Base-by-base conservation (phyloP, 2,888 invertebrate species). In the Rhodophaea formosa region DNA sequence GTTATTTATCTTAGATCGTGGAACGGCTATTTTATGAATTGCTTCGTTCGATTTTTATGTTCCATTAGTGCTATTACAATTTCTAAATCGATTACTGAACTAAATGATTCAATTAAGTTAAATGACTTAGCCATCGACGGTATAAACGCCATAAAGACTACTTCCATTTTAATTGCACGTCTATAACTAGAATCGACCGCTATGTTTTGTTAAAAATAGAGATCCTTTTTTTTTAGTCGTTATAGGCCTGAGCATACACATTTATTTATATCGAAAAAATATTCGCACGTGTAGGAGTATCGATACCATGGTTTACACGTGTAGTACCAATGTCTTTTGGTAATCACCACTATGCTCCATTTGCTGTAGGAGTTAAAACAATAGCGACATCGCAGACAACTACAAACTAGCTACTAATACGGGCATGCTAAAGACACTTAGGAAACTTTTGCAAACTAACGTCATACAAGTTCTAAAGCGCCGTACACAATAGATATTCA, bases 311-410 rank as follows among this genome's bases (percentile, higher is more conserved):
- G n/a, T n/a, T n/a, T n/a, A n/a, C n/a, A 57, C 35, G 55, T 49
- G 16, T 39, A 12, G 5, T n/a, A 39, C 10, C n/a, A 12, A 12
- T n/a, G 45, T 57, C 8, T 15, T 44, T 53, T 53, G 56, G 58
- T 44, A 59, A 57, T 51, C 57, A 53, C 56, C 42, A 57, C 53
- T 15, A 44, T 46, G 39, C 17, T 39, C 53, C 56, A 61, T 60
- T 58, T 60, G 51, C 39, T 23, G 23, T 29, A 47, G 39, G 23
- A 51, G 45, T 45, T 39, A 7, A 47, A 61, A 61, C 59, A 61
- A 61, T 32, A 44, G 46, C 42, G 44, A 32, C 42, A 44, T 43
- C 5, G 15, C 17, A 44, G 14, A 17, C 49, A 56, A 52, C 47
- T 52, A 58, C 44, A 17, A 53, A 59, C 57, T 46, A 56, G 47